These are phyloP conservation scores for Orchesella cincta DNA, from an alignment of 1,140 invertebrate genomes.

Conservation along the genomic window DNA sequence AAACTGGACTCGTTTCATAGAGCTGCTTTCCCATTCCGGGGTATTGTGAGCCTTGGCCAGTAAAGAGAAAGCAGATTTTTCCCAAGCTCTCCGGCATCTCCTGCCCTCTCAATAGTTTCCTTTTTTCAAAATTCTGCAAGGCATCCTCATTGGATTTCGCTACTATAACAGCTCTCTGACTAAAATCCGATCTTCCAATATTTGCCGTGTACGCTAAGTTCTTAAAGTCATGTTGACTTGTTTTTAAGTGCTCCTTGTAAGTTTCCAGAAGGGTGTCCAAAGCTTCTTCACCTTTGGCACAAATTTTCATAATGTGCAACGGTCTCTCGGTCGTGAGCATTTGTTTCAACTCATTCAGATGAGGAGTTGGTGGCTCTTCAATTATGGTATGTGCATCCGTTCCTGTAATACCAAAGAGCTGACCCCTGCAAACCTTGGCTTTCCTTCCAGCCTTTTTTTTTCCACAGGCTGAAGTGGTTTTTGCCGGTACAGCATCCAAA, in stretches of 20 bases:
- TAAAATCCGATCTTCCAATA: conserved; percentile 37
- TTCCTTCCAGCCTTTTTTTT: background rate
- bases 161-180: conserved; percentile 19
- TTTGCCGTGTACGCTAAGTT: conserved; percentile 35
- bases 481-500: background rate
- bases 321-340: background rate
- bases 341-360: no score
- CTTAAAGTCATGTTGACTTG: background rate
- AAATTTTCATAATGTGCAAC: background rate
- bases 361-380: conserved; percentile 28
- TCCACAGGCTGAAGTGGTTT: background rate
- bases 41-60: conserved; percentile 41
- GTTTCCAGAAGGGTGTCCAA: conserved; percentile 23
- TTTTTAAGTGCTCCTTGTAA: conserved; percentile 25
- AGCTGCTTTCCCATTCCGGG: conserved; percentile 32
- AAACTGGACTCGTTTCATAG: conserved; percentile 28
- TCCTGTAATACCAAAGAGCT: conserved; percentile 41
- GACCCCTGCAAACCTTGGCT: background rate
- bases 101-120: conserved; percentile 7
- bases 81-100: background rate
- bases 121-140: conserved; percentile 23
- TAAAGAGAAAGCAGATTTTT: conserved; percentile 39
- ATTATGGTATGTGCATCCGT: conserved; percentile 40
- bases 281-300: conserved; percentile 18
- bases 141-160: conserved; percentile 27